Evolutionary conservation across 2,888 invertebrate genomes (phyloP).

Genomic region (Carabus problematicus): DNA sequence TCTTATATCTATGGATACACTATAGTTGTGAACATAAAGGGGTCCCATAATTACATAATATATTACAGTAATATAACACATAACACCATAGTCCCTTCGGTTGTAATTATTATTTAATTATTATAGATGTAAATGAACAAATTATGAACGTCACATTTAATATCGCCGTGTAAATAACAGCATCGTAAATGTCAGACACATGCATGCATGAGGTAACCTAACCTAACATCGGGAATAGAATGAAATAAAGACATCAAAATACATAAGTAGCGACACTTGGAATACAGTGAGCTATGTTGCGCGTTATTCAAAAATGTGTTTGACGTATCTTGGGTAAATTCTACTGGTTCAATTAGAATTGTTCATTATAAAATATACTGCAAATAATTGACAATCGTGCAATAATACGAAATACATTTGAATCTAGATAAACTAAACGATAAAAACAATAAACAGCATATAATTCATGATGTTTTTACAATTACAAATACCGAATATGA

Average conservation of each 20-base stretch:
- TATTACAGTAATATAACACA: conserved; percentile 13
- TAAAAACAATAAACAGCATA: too few species aligned
- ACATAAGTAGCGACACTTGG: not conserved
- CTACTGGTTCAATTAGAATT: not conserved
- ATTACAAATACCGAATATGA: not conserved
- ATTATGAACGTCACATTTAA: conserved; percentile 34
- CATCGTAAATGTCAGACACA: conserved; percentile 29
- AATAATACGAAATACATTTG: too few species aligned
- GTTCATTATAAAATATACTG: too few species aligned
- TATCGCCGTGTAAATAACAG: conserved; percentile 28
- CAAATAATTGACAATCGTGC: too few species aligned
- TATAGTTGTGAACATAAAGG: not conserved
- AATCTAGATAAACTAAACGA: too few species aligned
- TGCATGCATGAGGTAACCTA: not conserved
- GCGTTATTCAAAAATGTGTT: not conserved
- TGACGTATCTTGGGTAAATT: conserved; percentile 2
- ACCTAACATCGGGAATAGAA: not conserved
- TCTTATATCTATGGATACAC: too few species aligned
- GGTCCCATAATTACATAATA: not conserved
- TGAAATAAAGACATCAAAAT: conserved; percentile 1
- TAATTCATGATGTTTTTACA: not conserved
- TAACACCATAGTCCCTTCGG: conserved; percentile 2
- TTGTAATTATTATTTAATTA: conserved; percentile 34
- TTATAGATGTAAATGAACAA: conserved; percentile 17
- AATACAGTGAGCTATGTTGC: not conserved